Evolutionary conservation across 1,140 invertebrate genomes (phyloP), one percentile per base, ranked within the genome.

Genomic region (Dinoponera quadriceps): DNA sequence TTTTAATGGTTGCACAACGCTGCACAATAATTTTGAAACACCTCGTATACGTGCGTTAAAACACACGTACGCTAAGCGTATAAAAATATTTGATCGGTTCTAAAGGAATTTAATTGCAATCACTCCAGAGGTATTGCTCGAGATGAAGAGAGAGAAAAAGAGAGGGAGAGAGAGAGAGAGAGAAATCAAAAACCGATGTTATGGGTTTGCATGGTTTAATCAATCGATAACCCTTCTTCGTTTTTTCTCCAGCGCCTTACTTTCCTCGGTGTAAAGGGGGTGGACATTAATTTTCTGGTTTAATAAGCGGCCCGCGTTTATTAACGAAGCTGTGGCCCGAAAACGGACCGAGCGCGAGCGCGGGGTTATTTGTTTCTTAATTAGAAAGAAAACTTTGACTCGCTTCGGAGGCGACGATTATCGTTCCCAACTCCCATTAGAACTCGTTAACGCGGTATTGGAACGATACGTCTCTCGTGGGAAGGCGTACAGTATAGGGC

Each of bases 371-470:
- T 93, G 92, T 93, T 93, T 93, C 92, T 93, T 93, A 93, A 93
- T 93, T 93, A 93, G 89, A 92, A 92, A 92, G 92, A 93, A 93
- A 93, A 92, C 89, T 93, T 92, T 89, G 90, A 91, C 90, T 91
- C 86, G 90, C 87, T 90, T 87, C 86, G 75, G 86, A 85, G 88
- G 90, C 90, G 90, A 90, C 91, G 92, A 93, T 93, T 91, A 93
- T 92, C 92, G 92, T 93, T 93, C 89, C 91, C 88, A 93, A 93
- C 91, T 93, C 91, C 92, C 91, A 93, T 93, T 93, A 93, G 91
- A 92, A 91, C 91, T 93, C 92, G 91, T 93, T 93, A 93, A 92
- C 91, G 91, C 90, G 89, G 90, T 93, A 93, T 93, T 93, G 91
- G 87, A 92, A 91, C 91, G 90, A 93, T 93, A 92, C 92, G 89